A percentile compares a stretch with the other conserved stretches of the same genome.
phyloP scores from a whole-genome alignment of 2,888 invertebrate species.

The Amiota communis region DNA sequence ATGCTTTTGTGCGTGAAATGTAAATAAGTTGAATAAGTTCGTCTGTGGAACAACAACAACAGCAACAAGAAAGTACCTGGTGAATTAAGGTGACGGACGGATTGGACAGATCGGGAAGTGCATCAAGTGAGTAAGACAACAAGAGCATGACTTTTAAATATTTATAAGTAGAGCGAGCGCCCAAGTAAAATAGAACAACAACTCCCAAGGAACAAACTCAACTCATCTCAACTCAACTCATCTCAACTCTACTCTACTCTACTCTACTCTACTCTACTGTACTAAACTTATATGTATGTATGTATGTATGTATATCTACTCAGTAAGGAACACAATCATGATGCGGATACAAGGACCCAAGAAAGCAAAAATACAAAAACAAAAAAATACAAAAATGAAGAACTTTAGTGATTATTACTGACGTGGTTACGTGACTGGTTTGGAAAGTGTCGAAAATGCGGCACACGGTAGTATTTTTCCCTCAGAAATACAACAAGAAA shows the following conservation, averaged over 20 bases:
- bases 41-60: neutral
- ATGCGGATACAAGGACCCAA: constrained; percentile 42
- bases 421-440: constrained; percentile 72
- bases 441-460: constrained; percentile 71
- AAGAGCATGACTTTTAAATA: constrained; percentile 21
- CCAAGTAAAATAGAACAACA: constrained; percentile 24
- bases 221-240: constrained; percentile 45
- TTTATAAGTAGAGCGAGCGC: constrained; percentile 22
- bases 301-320: no score
- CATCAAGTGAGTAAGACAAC: neutral
- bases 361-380: constrained; percentile 11
- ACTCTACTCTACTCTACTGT: constrained; percentile 29
- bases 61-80: neutral
- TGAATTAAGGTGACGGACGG: constrained; percentile 9
- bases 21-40: constrained; percentile 59
- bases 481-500: neutral
- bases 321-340: constrained; percentile 11
- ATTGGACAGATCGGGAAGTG: neutral
- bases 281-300: neutral
- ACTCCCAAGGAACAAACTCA: constrained; percentile 40
- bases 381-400: constrained; percentile 48
- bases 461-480: constrained; percentile 49
- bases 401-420: constrained; percentile 74
- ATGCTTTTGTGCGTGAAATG: constrained; percentile 66
- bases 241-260: constrained; percentile 43